Evolutionary conservation across 2,888 invertebrate species (phyloP), one percentile per base, ranked within the genome.

Genomic region (Unio delphinus): DNA sequence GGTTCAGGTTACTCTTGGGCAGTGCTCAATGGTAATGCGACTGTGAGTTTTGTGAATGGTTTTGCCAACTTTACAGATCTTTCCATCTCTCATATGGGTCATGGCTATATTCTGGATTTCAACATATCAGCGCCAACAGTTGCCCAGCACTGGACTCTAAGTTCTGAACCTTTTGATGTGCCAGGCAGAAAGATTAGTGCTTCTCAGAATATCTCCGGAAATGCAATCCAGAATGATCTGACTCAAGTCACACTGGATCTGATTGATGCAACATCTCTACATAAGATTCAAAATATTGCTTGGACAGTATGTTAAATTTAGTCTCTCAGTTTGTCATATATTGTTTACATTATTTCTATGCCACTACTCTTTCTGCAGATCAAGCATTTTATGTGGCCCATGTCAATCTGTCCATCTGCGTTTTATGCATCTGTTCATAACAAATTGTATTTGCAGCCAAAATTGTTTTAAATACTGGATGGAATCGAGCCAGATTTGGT

Each of bases 11-110:
- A 85, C 58, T 65, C 80, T 1, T 68, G 66, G 8, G 85, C 85
- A 17, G 62, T 61, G 5, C 75, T 88, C 5, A 66, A 68, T 11
- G 88, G 87, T 8, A 81, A 78, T 23, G 74, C 74, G 8, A 80
- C 73, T 0, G 75, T 83, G 3, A 72, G 77, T 20, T 81, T 86
- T 63, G 65, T 74, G 4, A 66, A 83, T 61, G 87, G 88, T 23
- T 86, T 83, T 82, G 87, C 87, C 28, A 86, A 84, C 73, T 88
- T 87, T 73, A 83, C 83, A 2, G 83, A 84, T 60, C 77, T 88
- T 4, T 71, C 73, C n/a, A 82, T 88, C 18, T 77, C 82, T 20
- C 83, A 82, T 67, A 79, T 79, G 58, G 88, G 87, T 1, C 68
- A 61, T 20, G 80, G 76, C 45, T 87, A 85, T 74, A 72, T 80